Percentiles rank a stretch among this genome's conserved stretches.
phyloP scores from a whole-genome alignment of 2,888 invertebrate species.

The Nomada ruficornis region DNA sequence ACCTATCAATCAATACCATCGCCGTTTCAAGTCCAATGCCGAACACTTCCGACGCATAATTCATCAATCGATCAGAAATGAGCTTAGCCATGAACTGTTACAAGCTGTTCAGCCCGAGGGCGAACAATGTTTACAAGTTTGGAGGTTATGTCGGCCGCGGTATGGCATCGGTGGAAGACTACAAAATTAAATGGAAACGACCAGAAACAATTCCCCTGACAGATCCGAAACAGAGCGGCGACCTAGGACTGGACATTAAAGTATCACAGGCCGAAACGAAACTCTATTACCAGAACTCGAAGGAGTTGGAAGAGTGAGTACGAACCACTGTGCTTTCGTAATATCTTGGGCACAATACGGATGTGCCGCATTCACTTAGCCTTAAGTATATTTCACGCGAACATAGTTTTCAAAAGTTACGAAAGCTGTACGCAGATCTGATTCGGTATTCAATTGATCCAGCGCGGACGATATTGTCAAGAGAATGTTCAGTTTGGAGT shows the following conservation, averaged over 20 bases:
- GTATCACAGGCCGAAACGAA: conserved; percentile 86
- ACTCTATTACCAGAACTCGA: conserved; percentile 86
- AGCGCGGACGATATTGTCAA: conserved; percentile 91
- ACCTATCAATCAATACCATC: background rate
- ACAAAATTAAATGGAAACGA: conserved; percentile 91
- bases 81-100: conserved; percentile 12
- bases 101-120: background rate
- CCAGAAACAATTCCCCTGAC: conserved; percentile 89
- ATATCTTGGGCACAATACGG: background rate
- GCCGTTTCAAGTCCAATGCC: background rate
- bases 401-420: too few species aligned
- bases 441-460: conserved; percentile 42
- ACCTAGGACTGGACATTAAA: conserved; percentile 86
- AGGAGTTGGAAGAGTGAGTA: conserved; percentile 90
- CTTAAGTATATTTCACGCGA: too few species aligned
- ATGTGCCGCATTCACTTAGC: too few species aligned
- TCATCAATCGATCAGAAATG: background rate
- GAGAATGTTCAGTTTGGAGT: conserved; percentile 89
- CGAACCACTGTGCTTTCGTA: background rate
- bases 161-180: conserved; percentile 85
- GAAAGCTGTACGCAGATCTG: too few species aligned
- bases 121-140: conserved; percentile 24
- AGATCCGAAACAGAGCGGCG: conserved; percentile 90
- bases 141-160: conserved; percentile 71
- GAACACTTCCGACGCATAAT: background rate